A percentile compares a stretch with the other conserved stretches of the same genome.
Conservation (phyloP, 1,140 invertebrate genomes). For the Drosophila sturtevanti region DNA sequence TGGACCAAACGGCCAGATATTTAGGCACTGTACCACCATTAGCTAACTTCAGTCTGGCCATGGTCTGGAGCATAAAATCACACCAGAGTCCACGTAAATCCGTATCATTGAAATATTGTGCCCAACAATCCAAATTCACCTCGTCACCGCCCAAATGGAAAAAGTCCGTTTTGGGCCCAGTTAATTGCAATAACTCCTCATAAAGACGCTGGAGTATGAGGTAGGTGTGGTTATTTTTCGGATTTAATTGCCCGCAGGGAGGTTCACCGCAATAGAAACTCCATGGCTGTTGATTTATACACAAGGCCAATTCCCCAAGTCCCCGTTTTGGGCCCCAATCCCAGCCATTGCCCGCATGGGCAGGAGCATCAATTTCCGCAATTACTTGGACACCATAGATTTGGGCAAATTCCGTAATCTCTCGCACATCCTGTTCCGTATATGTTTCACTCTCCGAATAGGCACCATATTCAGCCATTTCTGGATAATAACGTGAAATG, state of each 20-base stretch:
- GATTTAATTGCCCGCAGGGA: slow-evolving; percentile 92
- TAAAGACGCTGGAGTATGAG: slow-evolving; percentile 87
- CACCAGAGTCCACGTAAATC: slow-evolving; percentile 90
- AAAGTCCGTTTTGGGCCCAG: slow-evolving; percentile 85
- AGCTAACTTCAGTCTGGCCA: slow-evolving; percentile 85
- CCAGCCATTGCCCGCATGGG: slow-evolving; percentile 92
- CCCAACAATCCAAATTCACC: slow-evolving; percentile 90
- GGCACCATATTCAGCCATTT: slow-evolving; percentile 89
- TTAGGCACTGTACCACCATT: slow-evolving; percentile 87
- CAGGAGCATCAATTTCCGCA: slow-evolving; percentile 91
- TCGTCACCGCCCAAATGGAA: slow-evolving; percentile 94
- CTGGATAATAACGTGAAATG: slow-evolving; percentile 87
- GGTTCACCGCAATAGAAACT: slow-evolving; percentile 90
- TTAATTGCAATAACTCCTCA: slow-evolving; percentile 87
- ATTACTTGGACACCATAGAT: slow-evolving; percentile 87
- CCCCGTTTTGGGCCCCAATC: slow-evolving; percentile 88
- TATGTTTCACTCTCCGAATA: slow-evolving; percentile 89
- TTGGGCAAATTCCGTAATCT: slow-evolving; percentile 87
- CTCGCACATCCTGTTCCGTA: slow-evolving; percentile 86
- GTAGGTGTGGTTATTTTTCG: slow-evolving; percentile 89
- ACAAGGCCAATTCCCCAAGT: slow-evolving; percentile 88
- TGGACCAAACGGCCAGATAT: slow-evolving; percentile 90
- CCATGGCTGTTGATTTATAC: slow-evolving; percentile 90
- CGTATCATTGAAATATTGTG: slow-evolving; percentile 88
- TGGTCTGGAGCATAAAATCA: slow-evolving; percentile 88